phyloP scores from a whole-genome alignment of 2,797 vertebrate genomes.

The Hippocampus kuda region DNA sequence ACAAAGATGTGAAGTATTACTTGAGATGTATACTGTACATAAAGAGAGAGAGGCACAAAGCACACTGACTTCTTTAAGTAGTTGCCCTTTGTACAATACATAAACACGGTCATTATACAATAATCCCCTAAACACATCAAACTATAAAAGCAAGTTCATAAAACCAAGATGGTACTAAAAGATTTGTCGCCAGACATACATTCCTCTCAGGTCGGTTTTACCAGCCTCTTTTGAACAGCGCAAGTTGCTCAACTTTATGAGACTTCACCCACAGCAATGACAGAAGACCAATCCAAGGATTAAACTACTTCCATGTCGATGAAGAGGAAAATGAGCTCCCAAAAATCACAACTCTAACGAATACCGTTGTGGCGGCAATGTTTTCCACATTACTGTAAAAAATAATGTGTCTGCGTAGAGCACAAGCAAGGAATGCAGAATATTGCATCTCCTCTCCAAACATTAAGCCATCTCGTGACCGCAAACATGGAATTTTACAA shows the following conservation, averaged over 20 bases:
- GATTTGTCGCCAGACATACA: conserved; percentile 27
- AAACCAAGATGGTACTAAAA: conserved; percentile 35
- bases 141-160: conserved; percentile 23
- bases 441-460: background rate
- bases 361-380: background rate
- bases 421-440: background rate
- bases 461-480: background rate
- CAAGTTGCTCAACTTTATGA: conserved; percentile 1
- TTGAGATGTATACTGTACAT: conserved; percentile 11
- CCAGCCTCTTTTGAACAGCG: conserved; percentile 1
- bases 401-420: background rate
- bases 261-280: background rate
- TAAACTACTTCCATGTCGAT: background rate
- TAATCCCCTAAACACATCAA: conserved; percentile 14
- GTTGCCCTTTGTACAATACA: conserved; percentile 19
- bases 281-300: background rate
- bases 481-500: background rate
- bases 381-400: background rate
- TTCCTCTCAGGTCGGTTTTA: conserved; percentile 24
- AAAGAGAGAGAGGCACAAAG: conserved; percentile 10
- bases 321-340: background rate
- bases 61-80: conserved; percentile 6
- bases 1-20: conserved; percentile 19
- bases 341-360: background rate
- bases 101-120: conserved; percentile 25